Conservation (phyloP, 2,113 vertebrate species). For the Dryoscopus gambensis region DNA sequence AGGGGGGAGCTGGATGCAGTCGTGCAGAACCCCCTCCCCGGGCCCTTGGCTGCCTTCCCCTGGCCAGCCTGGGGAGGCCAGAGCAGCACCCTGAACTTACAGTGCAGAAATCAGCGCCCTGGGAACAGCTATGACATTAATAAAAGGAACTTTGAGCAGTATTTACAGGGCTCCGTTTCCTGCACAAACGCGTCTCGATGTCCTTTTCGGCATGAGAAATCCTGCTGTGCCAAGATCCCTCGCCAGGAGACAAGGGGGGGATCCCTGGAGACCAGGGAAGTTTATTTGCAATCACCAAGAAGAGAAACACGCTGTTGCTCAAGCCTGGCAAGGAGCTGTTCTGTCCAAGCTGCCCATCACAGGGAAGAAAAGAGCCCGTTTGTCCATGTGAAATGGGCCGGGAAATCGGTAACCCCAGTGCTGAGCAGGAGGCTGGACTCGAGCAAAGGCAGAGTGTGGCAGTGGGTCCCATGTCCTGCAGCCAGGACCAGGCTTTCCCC, state of each 20-base stretch:
- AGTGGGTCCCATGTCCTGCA: accelerated
- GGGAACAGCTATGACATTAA: not conserved
- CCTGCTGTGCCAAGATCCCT: not conserved
- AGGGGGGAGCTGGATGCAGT: not conserved
- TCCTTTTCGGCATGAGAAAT: not conserved
- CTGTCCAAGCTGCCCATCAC: not conserved
- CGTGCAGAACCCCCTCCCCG: accelerated
- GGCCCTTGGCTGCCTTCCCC: not conserved
- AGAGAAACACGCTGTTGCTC: not conserved
- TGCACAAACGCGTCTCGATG: not conserved
- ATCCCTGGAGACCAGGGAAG: not conserved
- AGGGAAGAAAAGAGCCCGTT: not conserved
- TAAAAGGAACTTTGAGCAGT: not conserved
- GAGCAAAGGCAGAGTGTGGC: not conserved
- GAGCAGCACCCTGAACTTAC: not conserved
- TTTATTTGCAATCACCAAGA: not conserved
- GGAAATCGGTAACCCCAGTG: not conserved
- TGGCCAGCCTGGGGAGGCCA: not conserved
- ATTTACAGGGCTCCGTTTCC: not conserved
- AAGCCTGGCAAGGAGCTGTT: not conserved
- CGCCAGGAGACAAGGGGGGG: accelerated
- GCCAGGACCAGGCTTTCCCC: not conserved
- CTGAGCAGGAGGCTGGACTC: accelerated
- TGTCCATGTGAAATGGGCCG: not conserved
- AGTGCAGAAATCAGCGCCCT: accelerated